Evolutionary conservation across 1,140 invertebrate species (phyloP).

Genomic region (Lucilia sericata): DNA sequence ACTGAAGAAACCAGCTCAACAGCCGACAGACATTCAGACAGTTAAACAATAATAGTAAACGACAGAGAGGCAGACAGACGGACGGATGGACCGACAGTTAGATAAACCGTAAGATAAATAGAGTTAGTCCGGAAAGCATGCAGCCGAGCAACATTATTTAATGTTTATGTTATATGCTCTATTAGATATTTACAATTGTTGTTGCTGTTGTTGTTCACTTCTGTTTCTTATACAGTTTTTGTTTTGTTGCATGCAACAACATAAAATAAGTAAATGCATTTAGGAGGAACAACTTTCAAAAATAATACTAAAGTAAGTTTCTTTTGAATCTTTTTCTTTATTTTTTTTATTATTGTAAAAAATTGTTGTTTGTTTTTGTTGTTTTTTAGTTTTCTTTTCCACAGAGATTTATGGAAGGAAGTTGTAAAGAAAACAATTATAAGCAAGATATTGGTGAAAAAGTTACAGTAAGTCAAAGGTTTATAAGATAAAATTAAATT

Average conservation of each 20-base stretch:
- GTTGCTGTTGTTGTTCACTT: background rate
- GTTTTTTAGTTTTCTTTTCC: no score
- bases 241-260: conserved; percentile 15
- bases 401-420: no score
- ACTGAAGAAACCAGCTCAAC: background rate
- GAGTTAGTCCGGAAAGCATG: background rate
- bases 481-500: no score
- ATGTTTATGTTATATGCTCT: conserved; percentile 29
- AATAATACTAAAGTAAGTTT: background rate
- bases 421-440: no score
- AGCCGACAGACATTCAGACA: background rate
- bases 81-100: background rate
- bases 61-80: background rate
- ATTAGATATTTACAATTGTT: conserved; percentile 21
- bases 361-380: background rate
- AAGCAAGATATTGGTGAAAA: no score
- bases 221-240: background rate
- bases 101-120: background rate
- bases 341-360: background rate
- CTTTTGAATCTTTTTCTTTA: background rate
- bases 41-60: background rate
- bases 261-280: conserved; percentile 24
- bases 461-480: no score
- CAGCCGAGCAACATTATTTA: conserved; percentile 26
- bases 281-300: background rate